Conservation (phyloP, 2,797 vertebrate genomes). For the Platalea minor region DNA sequence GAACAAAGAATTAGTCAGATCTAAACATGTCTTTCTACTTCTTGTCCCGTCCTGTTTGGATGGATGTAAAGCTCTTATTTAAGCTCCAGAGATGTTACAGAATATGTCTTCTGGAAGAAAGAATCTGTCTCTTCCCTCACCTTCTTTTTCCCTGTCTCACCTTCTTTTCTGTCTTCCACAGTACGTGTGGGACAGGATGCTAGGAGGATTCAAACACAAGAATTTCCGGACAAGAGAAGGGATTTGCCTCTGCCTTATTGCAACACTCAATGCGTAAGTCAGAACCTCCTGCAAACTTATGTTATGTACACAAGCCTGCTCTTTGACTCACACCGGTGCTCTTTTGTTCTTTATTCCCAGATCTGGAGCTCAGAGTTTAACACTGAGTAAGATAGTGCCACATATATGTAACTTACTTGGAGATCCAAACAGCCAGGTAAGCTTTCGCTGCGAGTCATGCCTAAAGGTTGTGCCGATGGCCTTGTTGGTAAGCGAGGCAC, state of each 20-base stretch:
- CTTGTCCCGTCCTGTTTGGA: background rate
- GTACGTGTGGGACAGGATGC: conserved; percentile 96
- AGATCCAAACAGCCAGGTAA: conserved; percentile 96
- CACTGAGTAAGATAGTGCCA: conserved; percentile 97
- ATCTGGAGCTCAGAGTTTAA: conserved; percentile 95
- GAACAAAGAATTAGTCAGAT: background rate
- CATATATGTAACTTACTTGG: conserved; percentile 98
- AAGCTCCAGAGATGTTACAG: background rate
- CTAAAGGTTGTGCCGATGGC: background rate
- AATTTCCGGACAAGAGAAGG: conserved; percentile 97
- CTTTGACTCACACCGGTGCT: background rate
- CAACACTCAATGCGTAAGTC: conserved; percentile 91
- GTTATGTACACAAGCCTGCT: background rate
- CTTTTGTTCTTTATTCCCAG: conserved; percentile 73
- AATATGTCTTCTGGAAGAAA: background rate
- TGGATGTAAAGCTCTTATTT: background rate
- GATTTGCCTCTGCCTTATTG: conserved; percentile 95
- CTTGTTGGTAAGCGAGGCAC: background rate
- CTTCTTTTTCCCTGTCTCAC: background rate
- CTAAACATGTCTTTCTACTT: background rate
- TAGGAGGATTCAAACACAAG: conserved; percentile 99
- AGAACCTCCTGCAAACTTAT: background rate
- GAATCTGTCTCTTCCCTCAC: background rate
- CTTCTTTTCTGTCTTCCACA: conserved; percentile 58
- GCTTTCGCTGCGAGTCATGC: background rate